Base-by-base conservation (phyloP, 2,797 vertebrate species). In the Chanos chanos region DNA sequence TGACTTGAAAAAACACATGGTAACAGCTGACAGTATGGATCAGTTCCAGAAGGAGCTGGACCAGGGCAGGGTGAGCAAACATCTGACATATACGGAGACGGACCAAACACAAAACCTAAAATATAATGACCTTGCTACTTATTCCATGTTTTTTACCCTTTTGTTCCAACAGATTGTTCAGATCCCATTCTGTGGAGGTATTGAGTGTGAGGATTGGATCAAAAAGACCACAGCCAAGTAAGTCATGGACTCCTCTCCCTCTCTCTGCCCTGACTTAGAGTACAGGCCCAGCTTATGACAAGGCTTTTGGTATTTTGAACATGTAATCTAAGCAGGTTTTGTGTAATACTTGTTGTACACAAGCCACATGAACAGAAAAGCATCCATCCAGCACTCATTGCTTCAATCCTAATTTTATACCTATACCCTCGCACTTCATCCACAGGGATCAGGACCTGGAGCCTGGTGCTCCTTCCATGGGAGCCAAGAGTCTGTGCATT, bases 191-290 rank as follows among this genome's bases (percentile, higher is more conserved):
- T 99, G 97, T 85, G 95, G 94, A 27, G 91, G 88, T 71, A 93
- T 92, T 1, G 90, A 94, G 8, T 99, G 96, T 0, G 97, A 99
- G 76, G 97, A 99, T 33, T 96, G 94, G 94, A 97, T 99, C 79
- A 99, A 99, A 89, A 99, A 97, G 86, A 94, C 70, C 67, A 99
- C 96, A 58, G 89, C 96, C 75, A 98, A 93, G 97, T 98, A 91
- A 21, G 70, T 63, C 6, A 48, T 12, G 8, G 15, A 3, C 10
- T 2, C 12, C 4, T 7, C 2, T 10, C 45, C 9, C 9, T 19
- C 13, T n/a, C 45, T 33, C 27, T 41, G 12, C 10, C 15, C 7
- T 21, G 10, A 10, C 52, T 8, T 40, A 15, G 5, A 33, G 36
- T 40, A n/a, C 1, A 19, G 30, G 3, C 12, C 30, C 3, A 51